These are phyloP conservation scores for Anolis carolinensis DNA, from an alignment of 2,113 vertebrate genomes.

Conservation along the genomic window DNA sequence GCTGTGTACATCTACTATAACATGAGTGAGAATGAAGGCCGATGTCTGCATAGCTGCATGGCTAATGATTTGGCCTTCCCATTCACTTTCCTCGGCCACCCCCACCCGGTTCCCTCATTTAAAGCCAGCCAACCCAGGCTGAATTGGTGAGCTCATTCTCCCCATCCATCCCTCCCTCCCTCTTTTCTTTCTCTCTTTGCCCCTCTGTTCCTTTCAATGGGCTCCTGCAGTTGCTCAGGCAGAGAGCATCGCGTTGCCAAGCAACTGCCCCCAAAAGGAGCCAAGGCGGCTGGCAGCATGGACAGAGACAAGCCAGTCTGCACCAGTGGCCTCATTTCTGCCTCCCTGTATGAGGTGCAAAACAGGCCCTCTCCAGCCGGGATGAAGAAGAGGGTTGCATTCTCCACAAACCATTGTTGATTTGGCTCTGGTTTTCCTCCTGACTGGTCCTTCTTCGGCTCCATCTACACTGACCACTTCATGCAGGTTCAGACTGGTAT, in stretches of 20 bases:
- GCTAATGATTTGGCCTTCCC: conserved; percentile 43
- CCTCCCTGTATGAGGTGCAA: conserved; percentile 65
- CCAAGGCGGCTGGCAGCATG: conserved; percentile 59
- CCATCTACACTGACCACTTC: too few relatives aligned
- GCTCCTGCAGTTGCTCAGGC: conserved; percentile 61
- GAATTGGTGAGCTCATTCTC: conserved; percentile 60
- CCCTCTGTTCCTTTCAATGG: conserved; percentile 59
- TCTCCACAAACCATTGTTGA: conserved; percentile 40
- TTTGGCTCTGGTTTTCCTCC: conserved; percentile 51
- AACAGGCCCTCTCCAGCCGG: conserved; percentile 63
- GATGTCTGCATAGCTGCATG: conserved; percentile 27
- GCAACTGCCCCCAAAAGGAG: conserved; percentile 69
- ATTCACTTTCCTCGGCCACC: conserved; percentile 43
- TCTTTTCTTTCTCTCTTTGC: conserved; percentile 38
- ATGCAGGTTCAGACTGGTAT: too few relatives aligned
- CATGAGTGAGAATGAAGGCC: conserved; percentile 8
- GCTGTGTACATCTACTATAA: background rate
- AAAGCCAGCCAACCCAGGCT: conserved; percentile 53
- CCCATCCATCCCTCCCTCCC: conserved; percentile 42
- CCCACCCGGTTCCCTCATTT: background rate
- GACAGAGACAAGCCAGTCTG: conserved; percentile 68
- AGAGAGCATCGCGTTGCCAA: conserved; percentile 75
- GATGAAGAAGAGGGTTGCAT: conserved; percentile 58
- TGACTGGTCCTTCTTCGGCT: conserved; percentile 22
- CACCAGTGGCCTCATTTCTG: conserved; percentile 72